Evolutionary conservation across 2,888 invertebrate species (phyloP).

Genomic region (Blastobasis lacticolella): DNA sequence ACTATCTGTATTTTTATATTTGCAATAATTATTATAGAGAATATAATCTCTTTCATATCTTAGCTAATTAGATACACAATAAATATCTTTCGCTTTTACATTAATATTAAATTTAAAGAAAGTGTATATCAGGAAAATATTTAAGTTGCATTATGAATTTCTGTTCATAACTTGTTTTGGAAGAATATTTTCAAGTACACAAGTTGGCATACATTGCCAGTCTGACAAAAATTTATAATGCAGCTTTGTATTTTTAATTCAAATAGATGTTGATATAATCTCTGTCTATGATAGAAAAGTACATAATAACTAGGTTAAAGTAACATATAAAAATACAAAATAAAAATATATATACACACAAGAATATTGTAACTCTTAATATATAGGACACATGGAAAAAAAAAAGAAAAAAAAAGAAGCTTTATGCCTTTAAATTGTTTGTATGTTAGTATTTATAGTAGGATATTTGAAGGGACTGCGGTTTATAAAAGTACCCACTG

Average conservation of each 20-base stretch:
- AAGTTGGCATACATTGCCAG: no score
- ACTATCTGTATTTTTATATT: constrained; percentile 59
- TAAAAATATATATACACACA: constrained; percentile 74
- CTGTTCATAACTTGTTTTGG: no score
- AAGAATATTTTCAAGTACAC: no score
- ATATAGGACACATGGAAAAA: constrained; percentile 43
- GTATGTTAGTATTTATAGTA: constrained; percentile 52
- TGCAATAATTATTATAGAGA: constrained; percentile 60
- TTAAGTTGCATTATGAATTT: no score
- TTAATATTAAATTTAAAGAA: constrained; percentile 21
- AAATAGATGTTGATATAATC: constrained; percentile 68
- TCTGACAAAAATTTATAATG: no score
- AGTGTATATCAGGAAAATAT: constrained; percentile 2
- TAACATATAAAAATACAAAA: constrained; percentile 64
- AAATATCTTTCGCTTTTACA: constrained; percentile 58
- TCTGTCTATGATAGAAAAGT: constrained; percentile 68
- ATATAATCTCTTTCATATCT: constrained; percentile 61
- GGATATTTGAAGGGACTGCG: constrained; percentile 48
- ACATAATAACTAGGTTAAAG: constrained; percentile 66
- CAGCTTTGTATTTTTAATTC: constrained; percentile 9
- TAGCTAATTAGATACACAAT: constrained; percentile 62
- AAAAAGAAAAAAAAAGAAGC: constrained; percentile 60
- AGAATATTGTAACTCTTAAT: constrained; percentile 62
- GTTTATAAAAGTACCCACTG: constrained; percentile 54
- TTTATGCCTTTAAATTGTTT: constrained; percentile 71